Base-by-base conservation (phyloP, 2,888 invertebrate species). In the Linnaemya vulpina region DNA sequence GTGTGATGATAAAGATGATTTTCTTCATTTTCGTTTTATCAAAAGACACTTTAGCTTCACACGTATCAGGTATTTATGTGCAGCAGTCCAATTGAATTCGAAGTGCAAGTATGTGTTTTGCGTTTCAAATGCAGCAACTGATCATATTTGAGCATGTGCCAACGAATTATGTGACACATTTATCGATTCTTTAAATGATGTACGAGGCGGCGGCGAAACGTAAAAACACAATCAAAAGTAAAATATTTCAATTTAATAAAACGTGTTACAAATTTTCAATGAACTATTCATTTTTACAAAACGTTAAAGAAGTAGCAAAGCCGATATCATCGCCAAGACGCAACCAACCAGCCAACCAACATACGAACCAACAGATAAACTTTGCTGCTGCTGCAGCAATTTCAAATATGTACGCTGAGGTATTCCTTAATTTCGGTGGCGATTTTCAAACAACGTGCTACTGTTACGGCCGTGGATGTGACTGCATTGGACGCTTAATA, bases 401-500 rank as follows among this genome's bases (percentile, higher is more conserved):
- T 49, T 40, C 58, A 30, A 58, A 73, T 35, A 46, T 20, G 40
- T 25, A 51, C 38, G 17, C 51, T 35, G 0, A 38, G 63, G 63
- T 74, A 65, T 38, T 81, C 67, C 60, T 76, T 67, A 76, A 82
- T 77, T 78, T 77, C 73, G 70, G 75, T 79, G 81, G 74, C 78
- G 60, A 79, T 63, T 70, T 49, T 51, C 60, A 35, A 67, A 65
- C 40, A 68, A 79, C 79, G 38, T 40, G 86, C 87, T 87, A 87
- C 88, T 86, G 78, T 87, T 80, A 84, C 53, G 53, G 38, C 17
- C 53, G 70, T 55, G 22, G 49, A 20, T 55, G 53, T 58, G 30
- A 15, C 51, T 35, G 75, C 8, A 49, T 58, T 63, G 86, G 87
- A 87, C 88, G 80, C 79, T 88, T 90, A 90, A 90, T 90, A 90